A percentile compares a stretch with the other conserved stretches of the same genome.
phyloP scores from a whole-genome alignment of 2,888 invertebrate genomes.

The Theretra japonica region DNA sequence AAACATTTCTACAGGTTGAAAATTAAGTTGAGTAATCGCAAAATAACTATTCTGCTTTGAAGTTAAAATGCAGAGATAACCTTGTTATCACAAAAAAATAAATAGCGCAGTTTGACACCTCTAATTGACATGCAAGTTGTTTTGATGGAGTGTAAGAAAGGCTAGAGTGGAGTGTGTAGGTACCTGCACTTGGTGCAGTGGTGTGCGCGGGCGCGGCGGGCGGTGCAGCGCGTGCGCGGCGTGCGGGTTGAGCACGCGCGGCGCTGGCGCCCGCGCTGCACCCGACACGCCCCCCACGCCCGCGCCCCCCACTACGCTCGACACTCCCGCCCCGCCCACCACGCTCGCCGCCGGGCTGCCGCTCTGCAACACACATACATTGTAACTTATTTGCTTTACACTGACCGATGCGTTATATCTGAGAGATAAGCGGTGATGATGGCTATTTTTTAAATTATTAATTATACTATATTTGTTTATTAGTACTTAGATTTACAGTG shows the following conservation, averaged over 20 bases:
- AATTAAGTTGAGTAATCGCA: background rate
- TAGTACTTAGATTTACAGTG: no score
- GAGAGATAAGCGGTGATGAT: no score
- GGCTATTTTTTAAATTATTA: no score
- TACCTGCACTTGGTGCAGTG: conserved; percentile 57
- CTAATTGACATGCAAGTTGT: no score
- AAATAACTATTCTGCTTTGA: no score
- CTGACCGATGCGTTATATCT: no score
- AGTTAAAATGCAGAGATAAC: no score
- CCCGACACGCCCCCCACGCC: conserved; percentile 46
- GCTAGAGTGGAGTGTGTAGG: background rate
- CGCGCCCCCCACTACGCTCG: conserved; percentile 36
- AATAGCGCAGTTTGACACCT: no score
- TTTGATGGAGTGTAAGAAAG: no score
- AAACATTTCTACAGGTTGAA: no score
- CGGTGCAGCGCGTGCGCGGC: conserved; percentile 63
- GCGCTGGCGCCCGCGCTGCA: conserved; percentile 47
- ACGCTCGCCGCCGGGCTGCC: background rate
- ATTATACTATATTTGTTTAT: no score
- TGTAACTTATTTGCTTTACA: background rate
- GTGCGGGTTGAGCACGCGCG: conserved; percentile 70
- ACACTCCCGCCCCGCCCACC: conserved; percentile 32
- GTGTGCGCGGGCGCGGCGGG: conserved; percentile 63
- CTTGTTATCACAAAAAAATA: no score
- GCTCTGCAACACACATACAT: background rate